These are phyloP conservation scores for Fopius arisanus DNA, from an alignment of 1,140 invertebrate genomes.

Conservation along the genomic window DNA sequence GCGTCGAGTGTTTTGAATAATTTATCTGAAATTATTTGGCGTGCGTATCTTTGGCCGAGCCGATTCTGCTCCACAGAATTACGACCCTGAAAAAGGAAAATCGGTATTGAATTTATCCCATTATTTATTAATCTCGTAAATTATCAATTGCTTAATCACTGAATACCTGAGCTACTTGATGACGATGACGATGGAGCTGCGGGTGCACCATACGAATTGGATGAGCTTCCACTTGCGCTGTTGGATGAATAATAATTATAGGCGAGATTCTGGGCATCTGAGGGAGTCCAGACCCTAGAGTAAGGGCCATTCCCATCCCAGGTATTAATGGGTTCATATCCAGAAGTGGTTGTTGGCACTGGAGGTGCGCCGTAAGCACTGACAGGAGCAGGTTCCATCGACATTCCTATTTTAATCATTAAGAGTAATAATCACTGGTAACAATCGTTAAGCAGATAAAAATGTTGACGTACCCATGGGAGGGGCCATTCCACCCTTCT, in stretches of 20 bases:
- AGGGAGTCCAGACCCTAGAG: constrained; percentile 75
- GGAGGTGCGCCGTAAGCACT: constrained; percentile 67
- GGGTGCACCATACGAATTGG: constrained; percentile 58
- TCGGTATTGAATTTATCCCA: not conserved
- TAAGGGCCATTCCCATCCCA: constrained; percentile 78
- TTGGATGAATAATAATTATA: constrained; percentile 79
- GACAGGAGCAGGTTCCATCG: constrained; percentile 72
- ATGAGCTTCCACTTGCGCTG: constrained; percentile 51
- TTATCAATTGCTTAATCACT: not conserved
- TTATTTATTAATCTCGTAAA: not conserved
- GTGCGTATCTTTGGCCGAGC: constrained; percentile 45
- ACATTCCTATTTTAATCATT: constrained; percentile 67
- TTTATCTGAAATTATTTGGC: constrained; percentile 33
- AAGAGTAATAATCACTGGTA: not conserved
- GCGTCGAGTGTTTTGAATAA: not conserved
- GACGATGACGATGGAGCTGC: constrained; percentile 65
- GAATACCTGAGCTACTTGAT: constrained; percentile 62
- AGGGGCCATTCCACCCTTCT: constrained; percentile 69
- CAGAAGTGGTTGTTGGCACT: constrained; percentile 68
- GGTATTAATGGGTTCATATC: constrained; percentile 60
- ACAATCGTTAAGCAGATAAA: not conserved
- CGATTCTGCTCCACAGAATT: not conserved
- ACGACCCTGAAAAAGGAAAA: not conserved
- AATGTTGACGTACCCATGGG: constrained; percentile 52
- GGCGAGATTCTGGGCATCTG: constrained; percentile 72